Base-by-base conservation (phyloP, 2,888 invertebrate genomes). In the Catocala nupta region DNA sequence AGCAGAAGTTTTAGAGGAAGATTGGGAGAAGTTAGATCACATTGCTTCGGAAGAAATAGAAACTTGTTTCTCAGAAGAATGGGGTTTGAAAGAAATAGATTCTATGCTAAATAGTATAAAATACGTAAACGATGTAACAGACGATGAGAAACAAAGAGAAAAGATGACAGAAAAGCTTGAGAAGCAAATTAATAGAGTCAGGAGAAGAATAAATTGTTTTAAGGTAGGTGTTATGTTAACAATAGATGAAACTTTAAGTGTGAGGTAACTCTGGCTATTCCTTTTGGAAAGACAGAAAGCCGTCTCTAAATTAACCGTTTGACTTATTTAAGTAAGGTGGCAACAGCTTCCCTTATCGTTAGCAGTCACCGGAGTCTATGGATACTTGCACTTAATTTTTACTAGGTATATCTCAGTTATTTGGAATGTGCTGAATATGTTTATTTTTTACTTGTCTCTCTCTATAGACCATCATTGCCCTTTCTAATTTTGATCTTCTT, bases 51-150 rank as follows among this genome's bases (percentile, higher is more conserved):
- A 77, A 12, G 82, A 82, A 74, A 76, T 91, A 62, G 83, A 84
- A 6, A 85, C 87, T 0, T 92, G 92, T 74, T 93, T 92, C 66
- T 91, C 93, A n/a, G 90, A 91, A 59, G 71, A 86, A 66, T 86
- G 82, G 77, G 91, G 89, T 4, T 55, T 81, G 2, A 86, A 83
- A 64, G 90, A 92, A 81, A 90, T 92, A 60, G 86, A 90, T 50
- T 89, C 89, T 5, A 83, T 93, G 82, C 69, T 69, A 0, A 88
- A 89, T 55, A 90, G 89, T 70, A 83, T 90, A 12, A 87, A 85
- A 58, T 90, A 89, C 70, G 70, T 92, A 0, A 83, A 83, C 42
- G 89, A 92, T 72, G 73, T 88, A 0, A 86, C 86, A 0, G 84
- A 85, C 42, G 84, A 90, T 62, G 71, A 80, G 47, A 51, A 71